phyloP scores from a whole-genome alignment of 2,888 invertebrate genomes.

The Eledona agricola region DNA sequence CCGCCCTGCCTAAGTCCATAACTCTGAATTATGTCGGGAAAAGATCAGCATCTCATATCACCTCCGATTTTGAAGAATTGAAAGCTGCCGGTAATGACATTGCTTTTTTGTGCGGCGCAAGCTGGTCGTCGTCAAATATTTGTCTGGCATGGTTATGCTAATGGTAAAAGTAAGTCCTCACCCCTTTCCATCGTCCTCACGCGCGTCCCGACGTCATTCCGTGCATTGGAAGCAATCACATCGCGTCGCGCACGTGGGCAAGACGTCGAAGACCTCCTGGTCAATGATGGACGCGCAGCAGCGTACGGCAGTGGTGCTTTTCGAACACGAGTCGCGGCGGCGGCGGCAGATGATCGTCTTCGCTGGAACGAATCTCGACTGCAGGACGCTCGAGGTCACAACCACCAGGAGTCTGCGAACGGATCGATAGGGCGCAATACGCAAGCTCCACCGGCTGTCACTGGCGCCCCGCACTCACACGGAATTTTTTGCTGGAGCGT shows the following conservation, averaged over 20 bases:
- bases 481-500: constrained; percentile 17
- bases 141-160: no score
- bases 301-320: constrained; percentile 34
- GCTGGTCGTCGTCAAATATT: constrained; percentile 3
- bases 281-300: constrained; percentile 14
- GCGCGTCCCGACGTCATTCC: constrained; percentile 20
- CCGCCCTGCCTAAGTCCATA: constrained; percentile 15
- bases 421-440: constrained; percentile 48
- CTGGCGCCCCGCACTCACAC: constrained; percentile 29
- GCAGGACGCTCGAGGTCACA: constrained; percentile 63
- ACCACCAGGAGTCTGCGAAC: constrained; percentile 67
- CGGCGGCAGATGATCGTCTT: constrained; percentile 37
- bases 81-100: not conserved
- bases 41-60: constrained; percentile 3
- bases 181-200: constrained; percentile 31
- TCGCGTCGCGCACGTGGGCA: constrained; percentile 5
- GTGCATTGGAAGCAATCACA: constrained; percentile 17
- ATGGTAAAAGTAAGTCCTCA: constrained; percentile 10
- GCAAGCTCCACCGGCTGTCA: constrained; percentile 46
- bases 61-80: constrained; percentile 7
- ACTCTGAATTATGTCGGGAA: constrained; percentile 20
- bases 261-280: constrained; percentile 3
- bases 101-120: no score
- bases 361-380: constrained; percentile 52
- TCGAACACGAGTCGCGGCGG: constrained; percentile 35